phyloP scores from a whole-genome alignment of 2,797 vertebrate genomes.

The Adelosebastes latens region DNA sequence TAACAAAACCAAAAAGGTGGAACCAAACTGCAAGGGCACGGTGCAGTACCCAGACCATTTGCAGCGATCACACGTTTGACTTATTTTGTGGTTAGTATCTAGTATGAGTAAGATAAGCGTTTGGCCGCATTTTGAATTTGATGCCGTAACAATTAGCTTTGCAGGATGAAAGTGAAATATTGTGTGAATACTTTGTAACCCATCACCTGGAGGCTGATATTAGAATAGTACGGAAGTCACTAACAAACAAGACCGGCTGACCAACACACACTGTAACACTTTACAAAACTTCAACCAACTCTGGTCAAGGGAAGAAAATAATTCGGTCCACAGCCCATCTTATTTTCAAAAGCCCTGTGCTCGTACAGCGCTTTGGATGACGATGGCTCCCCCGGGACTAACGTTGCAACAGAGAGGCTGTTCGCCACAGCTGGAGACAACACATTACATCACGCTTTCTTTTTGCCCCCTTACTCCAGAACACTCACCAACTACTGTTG shows the following conservation, averaged over 20 bases:
- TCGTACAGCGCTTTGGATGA: background rate
- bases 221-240: background rate
- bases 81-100: background rate
- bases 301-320: background rate
- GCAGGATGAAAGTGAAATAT: background rate
- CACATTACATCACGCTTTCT: background rate
- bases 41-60: background rate
- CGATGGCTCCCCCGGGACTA: background rate
- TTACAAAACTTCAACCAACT: background rate
- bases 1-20: background rate
- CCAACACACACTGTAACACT: background rate
- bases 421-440: background rate
- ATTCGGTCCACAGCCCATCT: background rate
- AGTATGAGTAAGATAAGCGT: background rate
- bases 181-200: background rate
- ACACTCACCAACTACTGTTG: background rate
- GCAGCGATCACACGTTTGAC: background rate
- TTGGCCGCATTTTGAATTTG: background rate
- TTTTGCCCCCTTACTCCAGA: background rate
- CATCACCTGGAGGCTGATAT: background rate
- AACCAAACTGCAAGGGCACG: background rate
- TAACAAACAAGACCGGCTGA: background rate
- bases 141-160: background rate
- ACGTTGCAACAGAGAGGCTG: background rate
- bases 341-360: background rate